Evolutionary conservation across 2,888 invertebrate species (phyloP), one percentile per base, ranked within the genome.

Genomic region (Falcaria lacertinaria): DNA sequence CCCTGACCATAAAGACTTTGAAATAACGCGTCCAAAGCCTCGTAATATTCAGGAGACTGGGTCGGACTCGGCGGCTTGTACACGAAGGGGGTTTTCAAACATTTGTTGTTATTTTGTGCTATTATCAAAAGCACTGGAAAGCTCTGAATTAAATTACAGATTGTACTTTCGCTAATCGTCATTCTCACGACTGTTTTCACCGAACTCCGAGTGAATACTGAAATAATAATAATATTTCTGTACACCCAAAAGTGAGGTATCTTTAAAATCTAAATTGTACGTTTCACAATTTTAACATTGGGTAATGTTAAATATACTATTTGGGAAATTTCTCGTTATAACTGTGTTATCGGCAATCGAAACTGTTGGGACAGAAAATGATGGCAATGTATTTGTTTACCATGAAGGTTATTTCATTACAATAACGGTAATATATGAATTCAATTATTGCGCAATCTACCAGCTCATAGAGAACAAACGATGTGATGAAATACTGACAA

Each of bases 41-140:
- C 80, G 40, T 87, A 88, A 32, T 85, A 88, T 28, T 87, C 87
- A 0, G 89, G 86, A 0, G 87, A 69, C 6, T 75, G 83, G 0
- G 88, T 87, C 0, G 89, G 82, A 0, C 53, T 60, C 0, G 89
- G 89, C 0, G 86, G 89, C 32, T 83, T 80, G 43, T 89, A 89
- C 0, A 83, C 45, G 0, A 89, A 60, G 0, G 80, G 87, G 0
- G 88, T 88, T 42, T 80, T 73, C 0, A 87, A 32, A 47, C 89
- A 89, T 54, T 59, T 74, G 2, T 79, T 72, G 8, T 70, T 58
- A 13, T 85, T 87, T 42, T 89, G 89, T 0, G 86, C 87, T 2
- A 89, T 42, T 4, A 89, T 89, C 6, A 89, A 38, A 0, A 89
- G 57, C 0, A 88, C 78, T 0, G 89, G 89, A 13, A 89, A 89